phyloP scores from a whole-genome alignment of 2,113 vertebrate species.

The Nycticorax nycticorax region DNA sequence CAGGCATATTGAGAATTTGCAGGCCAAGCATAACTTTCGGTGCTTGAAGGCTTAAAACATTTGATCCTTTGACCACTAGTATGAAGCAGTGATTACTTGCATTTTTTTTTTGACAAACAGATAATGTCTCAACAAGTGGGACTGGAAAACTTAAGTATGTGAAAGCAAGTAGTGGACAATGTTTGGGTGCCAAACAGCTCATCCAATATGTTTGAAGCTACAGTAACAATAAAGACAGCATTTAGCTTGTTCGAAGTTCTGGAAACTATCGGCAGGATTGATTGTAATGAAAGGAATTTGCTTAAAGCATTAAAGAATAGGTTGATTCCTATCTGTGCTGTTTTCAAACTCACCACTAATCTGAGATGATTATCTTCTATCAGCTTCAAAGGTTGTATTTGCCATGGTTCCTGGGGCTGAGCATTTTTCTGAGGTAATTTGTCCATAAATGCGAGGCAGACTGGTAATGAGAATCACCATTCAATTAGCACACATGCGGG shows the following conservation, averaged over 20 bases:
- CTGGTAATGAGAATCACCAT: neutral
- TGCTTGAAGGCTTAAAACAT: neutral
- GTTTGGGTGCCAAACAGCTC: neutral
- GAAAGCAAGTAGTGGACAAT: neutral
- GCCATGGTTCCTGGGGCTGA: neutral
- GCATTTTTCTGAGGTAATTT: neutral
- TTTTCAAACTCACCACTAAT: neutral
- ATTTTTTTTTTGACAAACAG: neutral
- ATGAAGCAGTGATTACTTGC: neutral
- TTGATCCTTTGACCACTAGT: neutral
- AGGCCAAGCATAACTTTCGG: neutral
- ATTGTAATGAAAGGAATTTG: neutral
- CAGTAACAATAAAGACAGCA: neutral
- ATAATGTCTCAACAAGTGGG: neutral
- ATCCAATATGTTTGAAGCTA: neutral
- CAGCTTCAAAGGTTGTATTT: conserved; percentile 21
- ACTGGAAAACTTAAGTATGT: neutral
- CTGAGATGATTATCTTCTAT: neutral
- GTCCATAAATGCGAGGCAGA: neutral
- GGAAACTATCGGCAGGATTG: neutral
- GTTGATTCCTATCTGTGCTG: neutral
- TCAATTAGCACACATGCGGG: neutral
- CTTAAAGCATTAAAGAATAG: neutral
- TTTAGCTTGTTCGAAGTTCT: neutral
- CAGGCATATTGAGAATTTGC: neutral